Evolutionary conservation across 2,113 vertebrate species (phyloP).

Genomic region (Limnothrissa miodon): DNA sequence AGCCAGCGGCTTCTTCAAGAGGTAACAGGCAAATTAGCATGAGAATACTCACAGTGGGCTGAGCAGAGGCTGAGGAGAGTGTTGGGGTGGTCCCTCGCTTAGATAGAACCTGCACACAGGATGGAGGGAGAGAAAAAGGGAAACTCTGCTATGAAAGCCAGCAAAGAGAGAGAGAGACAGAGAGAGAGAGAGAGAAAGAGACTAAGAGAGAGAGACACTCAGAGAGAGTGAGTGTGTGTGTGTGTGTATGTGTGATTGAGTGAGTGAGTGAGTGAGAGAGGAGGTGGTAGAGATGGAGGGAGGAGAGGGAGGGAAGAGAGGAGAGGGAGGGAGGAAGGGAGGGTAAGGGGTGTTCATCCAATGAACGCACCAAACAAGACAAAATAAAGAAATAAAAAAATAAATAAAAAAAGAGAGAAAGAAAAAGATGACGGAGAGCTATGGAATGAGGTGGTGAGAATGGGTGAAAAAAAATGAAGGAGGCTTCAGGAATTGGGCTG

Average conservation of each 20-base stretch:
- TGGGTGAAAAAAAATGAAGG: slow-evolving; percentile 48
- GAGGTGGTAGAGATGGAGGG: slow-evolving; percentile 2
- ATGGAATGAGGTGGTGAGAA: slow-evolving; percentile 33
- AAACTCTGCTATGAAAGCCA: slow-evolving; percentile 63
- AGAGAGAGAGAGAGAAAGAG: slow-evolving; percentile 37
- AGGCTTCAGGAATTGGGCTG: slow-evolving; percentile 4
- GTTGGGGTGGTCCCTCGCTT: slow-evolving; percentile 56
- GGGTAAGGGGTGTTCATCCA: slow-evolving; percentile 38
- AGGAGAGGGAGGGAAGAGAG: slow-evolving; percentile 7
- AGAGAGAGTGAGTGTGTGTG: slow-evolving; percentile 37
- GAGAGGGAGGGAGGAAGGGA: slow-evolving; percentile 1
- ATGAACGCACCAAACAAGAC: slow-evolving; percentile 28
- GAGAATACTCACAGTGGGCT: slow-evolving; percentile 67
- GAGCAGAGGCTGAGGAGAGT: slow-evolving; percentile 49
- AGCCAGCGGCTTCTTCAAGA: background rate
- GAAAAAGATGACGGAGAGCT: slow-evolving; percentile 30
- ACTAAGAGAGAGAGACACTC: too few species aligned
- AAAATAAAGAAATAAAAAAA: slow-evolving; percentile 35
- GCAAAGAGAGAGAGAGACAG: background rate
- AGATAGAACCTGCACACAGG: slow-evolving; percentile 65
- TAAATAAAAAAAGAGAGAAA: slow-evolving; percentile 17
- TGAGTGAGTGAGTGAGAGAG: slow-evolving; percentile 47
- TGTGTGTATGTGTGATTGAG: slow-evolving; percentile 30
- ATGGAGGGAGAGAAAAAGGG: slow-evolving; percentile 54
- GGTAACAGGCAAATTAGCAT: slow-evolving; percentile 49